These are phyloP conservation scores for Cherax quadricarinatus DNA, from an alignment of 1,140 invertebrate species.

Conservation along the genomic window DNA sequence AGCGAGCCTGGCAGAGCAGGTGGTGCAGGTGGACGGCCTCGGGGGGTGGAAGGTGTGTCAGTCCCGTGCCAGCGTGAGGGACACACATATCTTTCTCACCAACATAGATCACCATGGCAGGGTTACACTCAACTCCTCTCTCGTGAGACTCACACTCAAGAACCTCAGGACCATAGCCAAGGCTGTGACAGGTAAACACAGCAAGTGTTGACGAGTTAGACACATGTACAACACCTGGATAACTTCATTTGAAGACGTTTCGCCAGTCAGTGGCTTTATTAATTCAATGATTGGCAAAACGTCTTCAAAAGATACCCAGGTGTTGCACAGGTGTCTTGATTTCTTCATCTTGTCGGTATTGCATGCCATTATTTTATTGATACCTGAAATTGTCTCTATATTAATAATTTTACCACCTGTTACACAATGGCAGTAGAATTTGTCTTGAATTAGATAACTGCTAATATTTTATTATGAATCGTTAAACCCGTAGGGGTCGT, in stretches of 20 bases:
- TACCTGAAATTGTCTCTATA: background rate
- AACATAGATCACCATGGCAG: slow-evolving; percentile 13
- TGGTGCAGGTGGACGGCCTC: slow-evolving; percentile 47
- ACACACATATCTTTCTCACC: slow-evolving; percentile 62
- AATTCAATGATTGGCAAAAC: too few species aligned
- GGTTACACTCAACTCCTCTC: slow-evolving; percentile 50
- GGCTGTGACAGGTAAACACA: slow-evolving; percentile 16
- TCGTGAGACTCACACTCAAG: slow-evolving; percentile 56
- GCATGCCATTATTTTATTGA: background rate
- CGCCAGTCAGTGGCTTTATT: too few species aligned
- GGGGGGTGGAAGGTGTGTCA: slow-evolving; percentile 51
- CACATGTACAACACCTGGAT: too few species aligned
- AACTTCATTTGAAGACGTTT: too few species aligned
- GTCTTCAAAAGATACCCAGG: too few species aligned
- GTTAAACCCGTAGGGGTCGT: too few species aligned
- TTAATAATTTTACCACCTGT: background rate
- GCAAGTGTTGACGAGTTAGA: background rate
- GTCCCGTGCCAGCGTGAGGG: slow-evolving; percentile 44
- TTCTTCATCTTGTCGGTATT: too few species aligned
- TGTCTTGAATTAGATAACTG: too few species aligned
- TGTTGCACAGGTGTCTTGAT: too few species aligned
- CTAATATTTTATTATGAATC: background rate
- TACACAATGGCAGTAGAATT: background rate
- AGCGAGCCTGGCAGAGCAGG: background rate
- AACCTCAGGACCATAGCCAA: slow-evolving; percentile 43